A percentile compares a stretch with the other conserved stretches of the same genome.
Conservation (phyloP, 1,140 invertebrate species). For the Drosophila navojoa region DNA sequence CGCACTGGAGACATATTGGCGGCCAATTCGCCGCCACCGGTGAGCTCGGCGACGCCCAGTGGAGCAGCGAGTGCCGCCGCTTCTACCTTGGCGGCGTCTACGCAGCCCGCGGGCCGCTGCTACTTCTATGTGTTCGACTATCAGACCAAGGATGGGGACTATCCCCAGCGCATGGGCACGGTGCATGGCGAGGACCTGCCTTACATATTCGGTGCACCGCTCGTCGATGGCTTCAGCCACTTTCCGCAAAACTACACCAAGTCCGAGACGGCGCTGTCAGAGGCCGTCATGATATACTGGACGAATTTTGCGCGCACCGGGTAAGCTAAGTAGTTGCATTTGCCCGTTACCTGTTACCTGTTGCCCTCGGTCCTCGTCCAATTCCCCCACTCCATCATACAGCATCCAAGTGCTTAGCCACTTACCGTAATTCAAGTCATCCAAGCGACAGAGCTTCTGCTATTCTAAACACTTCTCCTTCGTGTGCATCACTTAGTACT, state of each 20-base stretch:
- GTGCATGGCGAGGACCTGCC: constrained; percentile 97
- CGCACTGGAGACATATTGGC: constrained; percentile 92
- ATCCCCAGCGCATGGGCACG: constrained; percentile 93
- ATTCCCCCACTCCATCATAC: not conserved
- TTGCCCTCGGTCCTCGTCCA: no score
- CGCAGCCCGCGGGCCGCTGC: constrained; percentile 87
- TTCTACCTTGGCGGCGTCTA: constrained; percentile 62
- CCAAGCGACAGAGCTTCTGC: constrained; percentile 16
- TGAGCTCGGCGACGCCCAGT: constrained; percentile 63
- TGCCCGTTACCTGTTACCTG: not conserved
- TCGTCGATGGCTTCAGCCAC: constrained; percentile 91
- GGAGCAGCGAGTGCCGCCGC: constrained; percentile 68
- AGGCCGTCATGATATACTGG: constrained; percentile 97
- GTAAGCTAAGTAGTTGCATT: constrained; percentile 86
- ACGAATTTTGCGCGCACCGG: constrained; percentile 98
- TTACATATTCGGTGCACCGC: constrained; percentile 93
- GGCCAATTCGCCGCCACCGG: constrained; percentile 84
- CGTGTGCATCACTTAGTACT: constrained; percentile 43
- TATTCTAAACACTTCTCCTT: constrained; percentile 27
- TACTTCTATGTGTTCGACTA: constrained; percentile 98
- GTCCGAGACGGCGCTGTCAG: constrained; percentile 93
- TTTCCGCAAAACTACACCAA: constrained; percentile 96
- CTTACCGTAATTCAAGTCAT: constrained; percentile 38
- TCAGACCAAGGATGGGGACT: constrained; percentile 95
- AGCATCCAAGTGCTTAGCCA: constrained; percentile 14